phyloP scores from a whole-genome alignment of 2,113 vertebrate species.

The Fregetta grallaria region DNA sequence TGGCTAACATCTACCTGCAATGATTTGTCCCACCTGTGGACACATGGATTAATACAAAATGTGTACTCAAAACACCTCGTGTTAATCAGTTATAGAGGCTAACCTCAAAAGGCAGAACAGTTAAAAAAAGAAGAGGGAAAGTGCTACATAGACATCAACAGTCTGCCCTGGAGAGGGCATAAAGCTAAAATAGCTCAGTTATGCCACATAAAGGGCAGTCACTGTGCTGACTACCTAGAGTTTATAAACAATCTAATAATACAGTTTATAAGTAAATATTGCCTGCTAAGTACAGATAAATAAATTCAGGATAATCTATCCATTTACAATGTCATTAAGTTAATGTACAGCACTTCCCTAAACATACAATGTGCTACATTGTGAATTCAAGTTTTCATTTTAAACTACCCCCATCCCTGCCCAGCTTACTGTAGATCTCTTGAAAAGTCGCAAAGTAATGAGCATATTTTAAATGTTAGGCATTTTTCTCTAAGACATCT shows the following conservation, averaged over 20 bases:
- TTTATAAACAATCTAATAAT: slow-evolving; percentile 50
- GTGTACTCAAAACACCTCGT: background rate
- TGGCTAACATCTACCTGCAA: background rate
- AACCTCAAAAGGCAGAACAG: background rate
- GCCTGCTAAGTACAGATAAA: slow-evolving; percentile 36
- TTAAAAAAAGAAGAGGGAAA: background rate
- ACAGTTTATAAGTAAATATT: slow-evolving; percentile 15
- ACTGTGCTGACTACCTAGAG: background rate
- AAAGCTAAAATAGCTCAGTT: background rate
- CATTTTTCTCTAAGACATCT: slow-evolving; percentile 82
- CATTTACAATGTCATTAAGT: slow-evolving; percentile 48
- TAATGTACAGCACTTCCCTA: slow-evolving; percentile 33
- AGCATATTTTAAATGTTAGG: slow-evolving; percentile 76
- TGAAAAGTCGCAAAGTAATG: slow-evolving; percentile 61
- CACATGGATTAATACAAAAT: background rate
- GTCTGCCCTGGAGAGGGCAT: background rate
- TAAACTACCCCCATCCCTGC: slow-evolving; percentile 37
- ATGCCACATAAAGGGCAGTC: background rate
- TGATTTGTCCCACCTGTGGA: background rate
- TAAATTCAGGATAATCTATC: slow-evolving; percentile 45
- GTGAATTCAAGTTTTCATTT: slow-evolving; percentile 65
- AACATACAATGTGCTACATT: slow-evolving; percentile 54
- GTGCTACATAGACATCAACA: background rate
- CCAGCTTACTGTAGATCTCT: slow-evolving; percentile 58
- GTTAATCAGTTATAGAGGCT: background rate